Conservation (phyloP, 1,140 invertebrate genomes). For the Drosophila parvula region DNA sequence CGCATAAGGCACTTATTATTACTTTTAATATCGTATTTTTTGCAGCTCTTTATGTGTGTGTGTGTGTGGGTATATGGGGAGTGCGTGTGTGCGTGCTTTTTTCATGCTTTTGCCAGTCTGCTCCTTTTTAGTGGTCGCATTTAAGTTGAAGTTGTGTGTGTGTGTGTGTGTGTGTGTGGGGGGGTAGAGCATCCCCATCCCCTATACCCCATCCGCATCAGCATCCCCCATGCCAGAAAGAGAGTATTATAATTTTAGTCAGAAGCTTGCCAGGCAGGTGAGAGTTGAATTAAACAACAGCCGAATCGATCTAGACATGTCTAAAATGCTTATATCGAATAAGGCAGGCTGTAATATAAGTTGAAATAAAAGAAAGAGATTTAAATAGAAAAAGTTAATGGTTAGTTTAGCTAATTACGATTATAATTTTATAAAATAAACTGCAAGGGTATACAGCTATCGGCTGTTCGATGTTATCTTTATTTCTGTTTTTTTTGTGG, state of each 20-base stretch:
- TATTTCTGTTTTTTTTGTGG: not conserved
- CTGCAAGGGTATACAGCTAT: not conserved
- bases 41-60: constrained; percentile 27
- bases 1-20: constrained; percentile 78
- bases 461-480: not conserved
- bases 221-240: not conserved
- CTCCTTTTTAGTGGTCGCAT: constrained; percentile 59
- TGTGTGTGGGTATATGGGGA: constrained; percentile 12
- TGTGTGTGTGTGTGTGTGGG: too few species aligned
- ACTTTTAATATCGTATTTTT: constrained; percentile 76
- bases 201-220: not conserved
- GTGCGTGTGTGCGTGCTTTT: constrained; percentile 47
- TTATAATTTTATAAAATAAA: too few species aligned
- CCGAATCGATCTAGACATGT: not conserved
- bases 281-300: not conserved
- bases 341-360: too few species aligned
- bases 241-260: not conserved
- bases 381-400: too few species aligned
- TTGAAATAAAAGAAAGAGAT: too few species aligned
- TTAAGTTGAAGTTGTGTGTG: constrained; percentile 50
- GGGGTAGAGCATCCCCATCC: not conserved
- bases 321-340: too few species aligned
- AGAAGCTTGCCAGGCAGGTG: not conserved
- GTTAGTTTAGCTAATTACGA: too few species aligned
- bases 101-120: constrained; percentile 51